Evolutionary conservation across 2,113 vertebrate species (phyloP).

Genomic region (Solenodon paradoxus): DNA sequence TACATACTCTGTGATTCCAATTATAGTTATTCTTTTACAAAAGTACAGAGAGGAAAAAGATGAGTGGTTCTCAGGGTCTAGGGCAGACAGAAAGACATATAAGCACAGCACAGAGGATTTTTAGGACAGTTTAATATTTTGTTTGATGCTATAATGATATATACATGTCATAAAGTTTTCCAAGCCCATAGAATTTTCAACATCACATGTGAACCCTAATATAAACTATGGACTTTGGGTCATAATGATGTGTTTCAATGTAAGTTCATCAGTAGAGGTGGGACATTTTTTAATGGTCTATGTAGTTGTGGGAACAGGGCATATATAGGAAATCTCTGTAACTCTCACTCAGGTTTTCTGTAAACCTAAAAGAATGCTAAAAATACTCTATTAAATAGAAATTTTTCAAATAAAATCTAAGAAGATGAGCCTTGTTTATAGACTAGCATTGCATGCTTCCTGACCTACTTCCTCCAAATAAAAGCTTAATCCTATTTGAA

Average conservation of each 20-base stretch:
- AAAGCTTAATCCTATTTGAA: background rate
- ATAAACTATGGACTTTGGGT: background rate
- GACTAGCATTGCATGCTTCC: background rate
- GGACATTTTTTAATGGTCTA: background rate
- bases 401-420: background rate
- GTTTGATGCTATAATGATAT: background rate
- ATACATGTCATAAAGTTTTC: background rate
- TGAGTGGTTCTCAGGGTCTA: background rate
- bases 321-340: background rate
- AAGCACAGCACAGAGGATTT: background rate
- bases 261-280: background rate
- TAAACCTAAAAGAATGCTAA: background rate
- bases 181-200: background rate
- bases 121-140: background rate
- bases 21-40: background rate
- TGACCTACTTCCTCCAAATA: background rate
- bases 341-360: background rate
- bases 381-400: background rate
- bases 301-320: background rate
- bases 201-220: background rate
- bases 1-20: background rate
- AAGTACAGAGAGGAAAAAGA: background rate
- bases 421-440: background rate
- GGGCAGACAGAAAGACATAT: background rate
- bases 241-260: background rate